Base-by-base conservation (phyloP, 2,888 invertebrate genomes). In the Macrophya alboannulata region DNA sequence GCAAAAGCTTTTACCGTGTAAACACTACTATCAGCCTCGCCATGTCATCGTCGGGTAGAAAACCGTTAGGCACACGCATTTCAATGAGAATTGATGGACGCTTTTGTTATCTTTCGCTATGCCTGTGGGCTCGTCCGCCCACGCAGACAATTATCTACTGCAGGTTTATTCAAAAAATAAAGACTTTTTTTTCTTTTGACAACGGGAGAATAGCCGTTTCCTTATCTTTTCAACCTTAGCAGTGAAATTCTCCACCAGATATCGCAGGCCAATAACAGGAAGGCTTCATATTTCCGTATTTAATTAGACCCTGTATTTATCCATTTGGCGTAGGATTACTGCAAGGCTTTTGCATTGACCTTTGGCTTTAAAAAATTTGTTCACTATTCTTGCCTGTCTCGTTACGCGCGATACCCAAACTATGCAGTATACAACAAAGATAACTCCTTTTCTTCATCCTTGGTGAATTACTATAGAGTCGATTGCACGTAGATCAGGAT, bases 61-160 rank as follows among this genome's bases (percentile, higher is more conserved):
- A 74, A 74, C 4, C 21, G 21, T 43, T 48, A 45, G 74, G 74
- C 74, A 74, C 17, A 74, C 74, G 45, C 48, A 25, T 48, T 74
- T 45, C 45, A 74, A 74, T 74, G 74, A 45, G 74, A 74, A 74
- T 74, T 74, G 74, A 74, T 74, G 74, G 74, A 43, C 74, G 43
- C 74, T 48, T 45, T 74, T 74, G 74, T 74, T 74, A 74, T 74
- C 74, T 74, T 45, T 45, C n/a, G 45, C 25, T 74, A 45, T 31
- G 74, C 74, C 74, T 74, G 17, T 43, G 45, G 45, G 74, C 45
- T 45, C 74, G 21, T 9, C 68, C 74, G 45, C 74, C 74, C 12
- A 74, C 25, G 45, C 0, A 68, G 68, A 9, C 74, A 74, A 74
- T 74, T 74, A 74, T 43, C 21, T 45, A 43, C 21, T 45, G 21